A percentile compares a stretch with the other conserved stretches of the same genome.
phyloP scores from a whole-genome alignment of 2,888 invertebrate genomes.

The Eupsilia transversa region DNA sequence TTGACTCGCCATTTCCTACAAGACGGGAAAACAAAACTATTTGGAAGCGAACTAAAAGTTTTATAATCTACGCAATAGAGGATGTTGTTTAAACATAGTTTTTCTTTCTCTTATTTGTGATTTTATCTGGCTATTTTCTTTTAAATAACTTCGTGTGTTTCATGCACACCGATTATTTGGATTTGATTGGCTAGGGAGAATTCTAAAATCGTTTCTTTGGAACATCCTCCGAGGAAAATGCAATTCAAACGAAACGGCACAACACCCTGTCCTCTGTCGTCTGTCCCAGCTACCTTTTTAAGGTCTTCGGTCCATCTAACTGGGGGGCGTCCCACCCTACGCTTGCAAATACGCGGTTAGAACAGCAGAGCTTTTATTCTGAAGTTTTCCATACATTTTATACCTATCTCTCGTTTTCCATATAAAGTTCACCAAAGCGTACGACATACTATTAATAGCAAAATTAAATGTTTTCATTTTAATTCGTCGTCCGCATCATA shows the following conservation, averaged over 20 bases:
- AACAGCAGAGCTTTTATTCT: background rate
- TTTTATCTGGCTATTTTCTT: constrained; percentile 25
- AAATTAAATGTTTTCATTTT: constrained; percentile 82
- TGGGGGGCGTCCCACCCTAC: background rate
- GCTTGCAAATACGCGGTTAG: background rate
- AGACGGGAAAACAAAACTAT: constrained; percentile 61
- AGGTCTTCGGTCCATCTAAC: background rate
- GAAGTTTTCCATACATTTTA: background rate
- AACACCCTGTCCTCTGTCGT: too few relatives aligned
- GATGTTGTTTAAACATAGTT: constrained; percentile 60
- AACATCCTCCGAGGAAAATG: background rate
- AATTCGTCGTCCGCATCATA: constrained; percentile 84
- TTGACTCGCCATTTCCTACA: constrained; percentile 50
- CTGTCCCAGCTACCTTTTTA: too few relatives aligned
- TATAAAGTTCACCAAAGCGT: constrained; percentile 28
- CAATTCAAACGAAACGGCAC: background rate
- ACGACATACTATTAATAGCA: constrained; percentile 72
- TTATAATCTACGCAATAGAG: constrained; percentile 53
- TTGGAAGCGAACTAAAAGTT: constrained; percentile 50
- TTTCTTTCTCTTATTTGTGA: constrained; percentile 26
- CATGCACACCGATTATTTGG: constrained; percentile 4
- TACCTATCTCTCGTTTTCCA: background rate
- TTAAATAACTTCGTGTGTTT: constrained; percentile 13
- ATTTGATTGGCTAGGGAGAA: background rate
- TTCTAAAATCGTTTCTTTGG: background rate